Percentiles rank a stretch among this genome's conserved stretches.
Conservation (phyloP, 1,140 invertebrate genomes). For the Yoshiicerus persimilis region DNA sequence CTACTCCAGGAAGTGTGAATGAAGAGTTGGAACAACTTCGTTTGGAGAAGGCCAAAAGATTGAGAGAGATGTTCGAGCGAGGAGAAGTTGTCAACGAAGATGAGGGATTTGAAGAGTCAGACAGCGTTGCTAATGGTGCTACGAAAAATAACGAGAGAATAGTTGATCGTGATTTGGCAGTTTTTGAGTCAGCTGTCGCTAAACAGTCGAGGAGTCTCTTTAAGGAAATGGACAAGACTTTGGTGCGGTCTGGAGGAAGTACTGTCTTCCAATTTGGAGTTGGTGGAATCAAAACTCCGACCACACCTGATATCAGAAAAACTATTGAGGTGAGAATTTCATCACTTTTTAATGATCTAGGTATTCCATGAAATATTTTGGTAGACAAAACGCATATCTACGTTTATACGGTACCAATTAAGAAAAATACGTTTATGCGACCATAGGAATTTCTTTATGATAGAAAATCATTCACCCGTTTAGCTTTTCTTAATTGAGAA, state of each 20-base stretch:
- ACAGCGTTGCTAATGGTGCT: constrained; percentile 53
- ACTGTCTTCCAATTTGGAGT: constrained; percentile 7
- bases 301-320: constrained; percentile 52
- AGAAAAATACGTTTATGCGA: no score
- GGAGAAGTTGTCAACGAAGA: constrained; percentile 63
- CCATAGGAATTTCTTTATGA: no score
- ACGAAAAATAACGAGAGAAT: constrained; percentile 51
- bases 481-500: neutral
- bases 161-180: constrained; percentile 69
- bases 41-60: constrained; percentile 49
- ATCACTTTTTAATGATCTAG: neutral
- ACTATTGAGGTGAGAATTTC: neutral
- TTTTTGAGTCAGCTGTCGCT: constrained; percentile 82
- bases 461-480: no score
- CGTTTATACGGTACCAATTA: no score
- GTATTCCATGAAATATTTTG: no score
- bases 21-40: constrained; percentile 63
- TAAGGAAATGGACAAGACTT: constrained; percentile 76
- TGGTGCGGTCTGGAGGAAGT: constrained; percentile 51
- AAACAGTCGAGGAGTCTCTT: constrained; percentile 83
- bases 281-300: constrained; percentile 52
- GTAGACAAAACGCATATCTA: no score
- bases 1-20: constrained; percentile 55
- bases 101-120: constrained; percentile 60
- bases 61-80: constrained; percentile 76